These are phyloP conservation scores for Hyperopisus bebe DNA, from an alignment of 2,113 vertebrate species.

Conservation along the genomic window DNA sequence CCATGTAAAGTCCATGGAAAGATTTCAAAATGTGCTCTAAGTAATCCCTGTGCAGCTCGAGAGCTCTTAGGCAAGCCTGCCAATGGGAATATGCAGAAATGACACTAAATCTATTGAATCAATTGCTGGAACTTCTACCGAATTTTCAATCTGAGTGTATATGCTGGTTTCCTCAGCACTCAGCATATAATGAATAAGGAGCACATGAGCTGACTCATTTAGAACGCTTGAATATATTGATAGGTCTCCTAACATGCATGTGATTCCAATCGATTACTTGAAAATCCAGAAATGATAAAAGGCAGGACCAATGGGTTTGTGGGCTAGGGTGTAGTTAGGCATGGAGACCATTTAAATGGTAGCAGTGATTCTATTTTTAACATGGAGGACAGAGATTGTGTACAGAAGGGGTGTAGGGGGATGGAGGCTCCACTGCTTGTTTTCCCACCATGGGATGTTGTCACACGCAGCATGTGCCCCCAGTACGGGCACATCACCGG, in stretches of 20 bases:
- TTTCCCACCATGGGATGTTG: background rate
- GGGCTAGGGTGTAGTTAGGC: background rate
- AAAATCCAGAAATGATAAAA: background rate
- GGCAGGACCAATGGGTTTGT: background rate
- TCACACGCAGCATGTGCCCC: background rate
- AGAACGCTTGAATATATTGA: background rate
- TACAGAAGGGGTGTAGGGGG: background rate
- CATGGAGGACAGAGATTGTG: background rate
- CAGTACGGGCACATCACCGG: background rate
- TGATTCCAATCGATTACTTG: background rate
- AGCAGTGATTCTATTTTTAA: background rate
- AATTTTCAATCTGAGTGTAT: background rate
- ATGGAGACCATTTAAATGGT: background rate
- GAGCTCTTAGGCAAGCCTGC: background rate
- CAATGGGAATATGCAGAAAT: background rate
- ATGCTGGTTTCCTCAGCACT: background rate
- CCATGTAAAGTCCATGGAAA: background rate
- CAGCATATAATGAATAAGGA: background rate
- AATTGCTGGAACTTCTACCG: background rate
- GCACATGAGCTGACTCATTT: background rate
- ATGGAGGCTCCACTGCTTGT: background rate
- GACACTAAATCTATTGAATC: background rate
- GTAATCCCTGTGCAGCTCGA: background rate
- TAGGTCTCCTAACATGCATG: background rate
- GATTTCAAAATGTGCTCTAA: background rate